Evolutionary conservation across 2,797 vertebrate species (phyloP), one percentile per base, ranked within the genome.

Genomic region (Poeciliopsis infans): DNA sequence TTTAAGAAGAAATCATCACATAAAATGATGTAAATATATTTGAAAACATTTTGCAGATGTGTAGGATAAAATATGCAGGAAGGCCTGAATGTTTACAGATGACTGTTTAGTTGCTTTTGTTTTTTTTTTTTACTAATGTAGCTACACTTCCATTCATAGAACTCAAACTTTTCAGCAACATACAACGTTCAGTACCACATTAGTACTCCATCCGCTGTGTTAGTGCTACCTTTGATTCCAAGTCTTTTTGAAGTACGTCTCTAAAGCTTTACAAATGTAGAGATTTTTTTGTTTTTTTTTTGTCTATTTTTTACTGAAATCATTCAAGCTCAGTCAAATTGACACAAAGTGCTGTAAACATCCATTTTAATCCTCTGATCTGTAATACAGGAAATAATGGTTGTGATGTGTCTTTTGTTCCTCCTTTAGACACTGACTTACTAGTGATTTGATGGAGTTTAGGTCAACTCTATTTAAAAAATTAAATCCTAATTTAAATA

Each of bases 1-100:
- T 25, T 39, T 68, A 68, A 25, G 8, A 7, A 66, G 7, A 12
- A 68, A 1, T 41, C 61, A 64, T 53, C 7, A 23, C 18, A 51
- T 5, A 10, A 76, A 80, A 31, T 64, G 33, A 55, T 41, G 57
- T 23, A 31, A 76, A 78, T 84, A 1, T 41, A 45, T 18, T 1
- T 31, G 7, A 64, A 43, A 66, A 7, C 7, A 15, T 71, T 71
- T 64, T 36, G 7, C 4, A 47, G 45, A 18, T 49, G 16, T 36
- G n/a, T 72, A 25, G 8, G 36, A 36, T 8, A 71, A 71, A 49
- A 20, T 47, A 16, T 8, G 3, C 33, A 72, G 4, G 28, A 20
- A 23, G 16, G 7, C 13, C 16, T 71, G 28, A 71, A n/a, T 28
- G 43, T 47, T 18, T 47, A n/a, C 7, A 18, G n/a, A 70, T 31